A percentile compares a stretch with the other conserved stretches of the same genome.
phyloP scores from a whole-genome alignment of 2,797 vertebrate species.

The Oreortyx pictus region DNA sequence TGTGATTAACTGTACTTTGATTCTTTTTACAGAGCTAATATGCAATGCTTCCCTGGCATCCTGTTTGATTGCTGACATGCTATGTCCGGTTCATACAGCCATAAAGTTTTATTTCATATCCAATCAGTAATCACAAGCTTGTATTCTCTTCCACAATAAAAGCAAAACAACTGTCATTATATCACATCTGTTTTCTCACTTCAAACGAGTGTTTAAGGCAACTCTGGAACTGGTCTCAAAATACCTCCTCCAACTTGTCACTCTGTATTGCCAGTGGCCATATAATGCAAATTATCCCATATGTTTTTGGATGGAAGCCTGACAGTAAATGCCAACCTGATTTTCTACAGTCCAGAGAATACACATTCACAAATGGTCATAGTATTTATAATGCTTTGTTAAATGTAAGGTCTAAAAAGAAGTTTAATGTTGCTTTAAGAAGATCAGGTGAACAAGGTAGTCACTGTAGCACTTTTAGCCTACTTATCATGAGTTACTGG shows the following conservation, averaged over 20 bases:
- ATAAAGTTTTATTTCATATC: neutral
- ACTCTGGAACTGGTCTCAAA: neutral
- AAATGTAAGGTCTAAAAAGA: neutral
- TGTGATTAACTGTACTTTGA: neutral
- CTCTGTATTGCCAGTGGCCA: neutral
- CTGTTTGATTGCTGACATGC: neutral
- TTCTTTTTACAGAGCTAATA: neutral
- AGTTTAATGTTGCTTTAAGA: neutral
- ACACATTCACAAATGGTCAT: neutral
- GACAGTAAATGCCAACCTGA: neutral
- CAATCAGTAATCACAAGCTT: neutral
- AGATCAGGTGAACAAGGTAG: neutral
- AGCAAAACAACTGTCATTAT: neutral
- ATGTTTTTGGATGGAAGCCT: neutral
- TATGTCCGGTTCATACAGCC: neutral
- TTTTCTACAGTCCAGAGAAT: neutral
- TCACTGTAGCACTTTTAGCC: neutral
- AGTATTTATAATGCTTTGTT: neutral
- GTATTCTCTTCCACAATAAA: conserved; percentile 5
- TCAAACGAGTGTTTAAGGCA: neutral
- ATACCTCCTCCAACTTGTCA: neutral
- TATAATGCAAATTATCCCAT: conserved; percentile 11
- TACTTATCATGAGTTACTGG: neutral
- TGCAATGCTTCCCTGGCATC: neutral
- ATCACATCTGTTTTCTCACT: conserved; percentile 28